Evolutionary conservation across 2,888 invertebrate species (phyloP), one percentile per base, ranked within the genome.

Genomic region (Macrophya annulata): DNA sequence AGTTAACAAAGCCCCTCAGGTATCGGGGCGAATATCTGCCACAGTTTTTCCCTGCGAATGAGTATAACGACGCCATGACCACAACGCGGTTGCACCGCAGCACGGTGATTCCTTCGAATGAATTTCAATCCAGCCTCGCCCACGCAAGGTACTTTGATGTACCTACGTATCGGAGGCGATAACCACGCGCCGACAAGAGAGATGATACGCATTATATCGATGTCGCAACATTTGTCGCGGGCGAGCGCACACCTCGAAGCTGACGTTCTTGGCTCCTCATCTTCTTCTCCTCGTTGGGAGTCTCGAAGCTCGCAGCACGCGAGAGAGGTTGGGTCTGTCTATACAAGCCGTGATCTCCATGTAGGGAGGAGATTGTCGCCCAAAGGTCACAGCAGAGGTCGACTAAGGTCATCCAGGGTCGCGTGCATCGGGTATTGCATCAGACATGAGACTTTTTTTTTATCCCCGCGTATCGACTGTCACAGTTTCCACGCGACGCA

Each of bases 201-300:
- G 65, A 79, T 83, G 84, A 84, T 84, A 84, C 83, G 85, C 76
- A 65, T 84, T 85, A 84, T 82, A 86, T 85, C 86, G 86, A 85
- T 87, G 87, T 86, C 86, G 87, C 84, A 87, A 87, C 85, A 48
- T 84, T 31, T 43, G 84, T 76, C 37, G 85, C 74, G 84, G 43
- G 82, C 68, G 72, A 48, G 82, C 82, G 68, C 10, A 55, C 77
- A 77, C 51, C 77, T 51, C 17, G 55, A 55, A n/a, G 77, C 25
- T 15, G 77, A 48, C 31, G 25, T 8, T 55, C 77, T 17, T 21
- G 25, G 37, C 48, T 31, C 51, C 77, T 25, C 9, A 10, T 77
- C 17, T 17, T 37, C 31, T 15, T 31, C 51, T 31, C 10, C 71
- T 71, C n/a, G 5, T 37, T 0, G 12, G 17, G 43, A 55, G n/a